Evolutionary conservation across 2,888 invertebrate species (phyloP), one percentile per base, ranked within the genome.

Genomic region (Portevinia maculata): DNA sequence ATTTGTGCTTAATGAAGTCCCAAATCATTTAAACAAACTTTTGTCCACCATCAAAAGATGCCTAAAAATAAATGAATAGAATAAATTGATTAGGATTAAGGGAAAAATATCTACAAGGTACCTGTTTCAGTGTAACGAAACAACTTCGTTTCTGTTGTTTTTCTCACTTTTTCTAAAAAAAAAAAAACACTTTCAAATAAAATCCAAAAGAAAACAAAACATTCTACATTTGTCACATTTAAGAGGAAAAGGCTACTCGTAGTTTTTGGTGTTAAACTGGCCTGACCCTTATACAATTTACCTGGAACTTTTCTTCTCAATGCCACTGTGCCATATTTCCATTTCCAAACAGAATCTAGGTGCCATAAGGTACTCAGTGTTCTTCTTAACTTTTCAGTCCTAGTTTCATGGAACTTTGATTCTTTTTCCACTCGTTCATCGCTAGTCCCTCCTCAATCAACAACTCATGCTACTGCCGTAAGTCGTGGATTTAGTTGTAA

Each of bases 401-500:
- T 44, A 71, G 78, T 83, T 83, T 83, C 67, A 78, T 62, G 55
- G 76, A 83, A 78, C 78, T 83, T 81, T 81, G 81, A 76, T 81
- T 76, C 70, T 53, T 79, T 70, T 70, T 60, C 60, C 76, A 65
- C 53, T 39, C 76, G 76, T 60, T 60, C 60, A 71, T 59, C 19
- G 13, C 48, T 24, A 24, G 79, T 79, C 65, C 64, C 64, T 53
- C 53, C 55, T 44, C 53, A 32, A 15, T 52, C 48, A 24, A 5
- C 39, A 34, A 15, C 57, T 32, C 52, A 32, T 39, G 62, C 37
- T 34, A 53, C 59, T 64, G 37, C 41, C 59, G 75, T 79, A 75
- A 79, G 64, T 76, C 53, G 64, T 76, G 76, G 76, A 81, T 81
- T 81, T 76, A 81, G 59, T 70, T 65, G 70, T 81, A 71, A 81